These are phyloP conservation scores for Platycheirus rosarum DNA, from an alignment of 2,888 invertebrate genomes.

Conservation along the genomic window DNA sequence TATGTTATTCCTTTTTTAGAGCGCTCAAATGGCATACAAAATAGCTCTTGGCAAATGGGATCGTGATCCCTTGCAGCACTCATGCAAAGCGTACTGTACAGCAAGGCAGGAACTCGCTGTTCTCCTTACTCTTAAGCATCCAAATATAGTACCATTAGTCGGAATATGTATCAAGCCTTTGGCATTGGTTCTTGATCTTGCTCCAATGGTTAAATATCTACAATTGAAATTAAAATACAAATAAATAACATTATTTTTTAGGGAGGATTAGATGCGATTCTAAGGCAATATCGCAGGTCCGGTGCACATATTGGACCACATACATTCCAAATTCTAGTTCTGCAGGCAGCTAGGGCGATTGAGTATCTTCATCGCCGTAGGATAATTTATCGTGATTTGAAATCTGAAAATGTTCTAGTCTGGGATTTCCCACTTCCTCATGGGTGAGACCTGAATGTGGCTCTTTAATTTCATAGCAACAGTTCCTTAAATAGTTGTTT, in stretches of 20 bases:
- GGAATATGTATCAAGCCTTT: constrained; percentile 95
- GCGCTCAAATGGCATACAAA: constrained; percentile 83
- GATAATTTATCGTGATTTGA: constrained; percentile 91
- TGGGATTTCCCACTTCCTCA: constrained; percentile 95
- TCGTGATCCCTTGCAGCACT: constrained; percentile 94
- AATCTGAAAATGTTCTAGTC: constrained; percentile 99
- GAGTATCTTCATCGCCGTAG: constrained; percentile 96
- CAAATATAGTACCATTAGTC: constrained; percentile 95
- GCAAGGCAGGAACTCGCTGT: constrained; percentile 97
- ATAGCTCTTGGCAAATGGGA: constrained; percentile 95
- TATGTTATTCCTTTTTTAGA: constrained; percentile 76
- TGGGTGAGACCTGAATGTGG: constrained; percentile 77
- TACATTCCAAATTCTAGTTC: constrained; percentile 91
- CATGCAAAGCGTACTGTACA: constrained; percentile 98
- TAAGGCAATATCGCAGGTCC: constrained; percentile 92
- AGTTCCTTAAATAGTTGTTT: neutral
- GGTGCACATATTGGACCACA: constrained; percentile 92
- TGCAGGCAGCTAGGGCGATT: constrained; percentile 96
- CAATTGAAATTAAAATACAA: neutral
- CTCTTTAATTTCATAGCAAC: neutral
- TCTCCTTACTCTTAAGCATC: constrained; percentile 91
- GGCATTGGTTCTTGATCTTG: constrained; percentile 93
- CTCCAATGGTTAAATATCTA: constrained; percentile 90
- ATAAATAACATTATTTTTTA: constrained; percentile 76
- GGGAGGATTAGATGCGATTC: constrained; percentile 93